phyloP scores from a whole-genome alignment of 2,888 invertebrate genomes.

The Netelia melanura region DNA sequence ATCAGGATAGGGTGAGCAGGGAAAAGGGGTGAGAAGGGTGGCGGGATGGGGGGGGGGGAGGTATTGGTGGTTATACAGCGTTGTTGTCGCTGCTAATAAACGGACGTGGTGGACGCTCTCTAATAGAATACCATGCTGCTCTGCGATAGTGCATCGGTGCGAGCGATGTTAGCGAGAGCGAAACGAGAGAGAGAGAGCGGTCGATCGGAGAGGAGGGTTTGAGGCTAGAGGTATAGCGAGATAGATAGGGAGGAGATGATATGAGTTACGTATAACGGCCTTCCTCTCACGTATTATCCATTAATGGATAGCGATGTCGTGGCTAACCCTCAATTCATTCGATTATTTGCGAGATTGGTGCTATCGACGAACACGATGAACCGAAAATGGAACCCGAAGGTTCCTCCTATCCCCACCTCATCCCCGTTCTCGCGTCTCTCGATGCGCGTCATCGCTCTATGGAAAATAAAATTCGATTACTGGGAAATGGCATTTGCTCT shows the following conservation, averaged over 20 bases:
- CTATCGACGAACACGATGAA: constrained; percentile 65
- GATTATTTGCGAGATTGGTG: constrained; percentile 78
- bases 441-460: constrained; percentile 40
- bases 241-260: constrained; percentile 52
- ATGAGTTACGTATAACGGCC: constrained; percentile 71
- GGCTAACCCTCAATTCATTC: constrained; percentile 79
- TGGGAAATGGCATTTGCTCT: constrained; percentile 55
- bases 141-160: constrained; percentile 68
- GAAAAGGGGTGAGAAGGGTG: background rate
- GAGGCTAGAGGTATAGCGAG: constrained; percentile 8
- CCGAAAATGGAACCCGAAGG: constrained; percentile 63
- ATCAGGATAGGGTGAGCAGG: constrained; percentile 35
- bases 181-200: constrained; percentile 29
- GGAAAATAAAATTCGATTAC: constrained; percentile 63
- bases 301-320: constrained; percentile 81
- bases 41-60: background rate
- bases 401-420: background rate
- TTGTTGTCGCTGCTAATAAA: constrained; percentile 80
- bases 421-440: background rate
- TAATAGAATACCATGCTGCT: constrained; percentile 76
- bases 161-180: constrained; percentile 48
- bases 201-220: background rate
- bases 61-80: constrained; percentile 50
- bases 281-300: constrained; percentile 76
- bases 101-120: constrained; percentile 75